A percentile compares a stretch with the other conserved stretches of the same genome.
Evolutionary conservation across 2,888 invertebrate genomes (phyloP).

Genomic region (Drosophila suboccidentalis): DNA sequence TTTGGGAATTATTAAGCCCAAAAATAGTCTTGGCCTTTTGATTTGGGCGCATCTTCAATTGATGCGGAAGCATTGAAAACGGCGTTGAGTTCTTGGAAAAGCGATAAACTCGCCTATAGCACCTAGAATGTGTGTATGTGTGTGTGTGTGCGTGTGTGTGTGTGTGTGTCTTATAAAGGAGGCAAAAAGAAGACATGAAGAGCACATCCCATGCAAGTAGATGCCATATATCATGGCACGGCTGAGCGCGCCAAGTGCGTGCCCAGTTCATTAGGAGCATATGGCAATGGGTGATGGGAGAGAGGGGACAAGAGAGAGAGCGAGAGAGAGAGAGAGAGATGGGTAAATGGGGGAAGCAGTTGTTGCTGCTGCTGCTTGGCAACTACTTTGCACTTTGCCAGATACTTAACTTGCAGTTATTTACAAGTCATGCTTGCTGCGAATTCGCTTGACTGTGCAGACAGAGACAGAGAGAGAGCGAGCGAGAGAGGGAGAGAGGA

Average conservation of each 20-base stretch:
- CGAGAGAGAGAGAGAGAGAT: not conserved
- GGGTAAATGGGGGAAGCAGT: slow-evolving; percentile 17
- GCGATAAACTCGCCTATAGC: slow-evolving; percentile 68
- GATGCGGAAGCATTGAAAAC: slow-evolving; percentile 74
- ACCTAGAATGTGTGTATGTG: slow-evolving; percentile 51
- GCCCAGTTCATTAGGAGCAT: slow-evolving; percentile 84
- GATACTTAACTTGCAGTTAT: slow-evolving; percentile 85
- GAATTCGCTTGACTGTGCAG: slow-evolving; percentile 80
- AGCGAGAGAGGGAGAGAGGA: not conserved
- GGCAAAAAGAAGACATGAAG: not conserved
- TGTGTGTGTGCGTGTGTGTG: slow-evolving; percentile 4
- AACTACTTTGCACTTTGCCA: slow-evolving; percentile 85
- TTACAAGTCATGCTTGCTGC: slow-evolving; percentile 85
- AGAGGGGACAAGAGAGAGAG: slow-evolving; percentile 1
- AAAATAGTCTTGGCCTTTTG: slow-evolving; percentile 12
- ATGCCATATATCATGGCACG: slow-evolving; percentile 83
- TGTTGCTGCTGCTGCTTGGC: slow-evolving; percentile 60
- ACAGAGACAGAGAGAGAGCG: not conserved
- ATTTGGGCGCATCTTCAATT: slow-evolving; percentile 46
- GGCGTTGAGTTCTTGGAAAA: slow-evolving; percentile 73
- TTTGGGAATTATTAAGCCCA: not conserved
- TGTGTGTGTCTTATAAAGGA: slow-evolving; percentile 10
- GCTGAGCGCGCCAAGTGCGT: slow-evolving; percentile 83
- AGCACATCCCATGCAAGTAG: slow-evolving; percentile 36
- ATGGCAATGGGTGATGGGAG: slow-evolving; percentile 48